Conservation (phyloP, 2,797 vertebrate species). For the Masticophis lateralis region DNA sequence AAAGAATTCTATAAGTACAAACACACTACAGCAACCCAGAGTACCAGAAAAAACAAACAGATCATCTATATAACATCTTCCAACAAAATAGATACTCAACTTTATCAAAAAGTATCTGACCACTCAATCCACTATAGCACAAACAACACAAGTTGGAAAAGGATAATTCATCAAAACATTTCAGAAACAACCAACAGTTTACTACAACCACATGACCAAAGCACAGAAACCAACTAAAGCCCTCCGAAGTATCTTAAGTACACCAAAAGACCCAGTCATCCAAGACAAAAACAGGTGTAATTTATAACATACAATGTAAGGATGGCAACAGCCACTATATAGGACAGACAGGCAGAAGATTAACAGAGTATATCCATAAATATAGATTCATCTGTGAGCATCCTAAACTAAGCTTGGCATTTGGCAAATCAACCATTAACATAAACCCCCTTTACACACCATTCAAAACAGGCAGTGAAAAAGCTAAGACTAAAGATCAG, state of each 20-base stretch:
- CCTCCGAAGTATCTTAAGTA: background rate
- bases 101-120: background rate
- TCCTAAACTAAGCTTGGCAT: too few species aligned
- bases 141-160: background rate
- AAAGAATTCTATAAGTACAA: background rate
- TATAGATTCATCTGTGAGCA: background rate
- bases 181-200: background rate
- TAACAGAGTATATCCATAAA: background rate
- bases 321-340: background rate
- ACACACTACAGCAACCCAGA: background rate
- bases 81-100: background rate
- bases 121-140: background rate
- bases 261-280: background rate
- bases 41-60: background rate
- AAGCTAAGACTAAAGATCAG: background rate
- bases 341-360: background rate
- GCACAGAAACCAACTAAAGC: background rate
- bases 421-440: background rate
- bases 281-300: background rate
- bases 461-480: background rate
- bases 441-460: background rate
- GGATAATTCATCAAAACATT: background rate
- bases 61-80: background rate
- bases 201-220: background rate
- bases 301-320: background rate